Evolutionary conservation across 2,113 vertebrate genomes (phyloP), one percentile per base, ranked within the genome.

Genomic region (Ameiurus melas): DNA sequence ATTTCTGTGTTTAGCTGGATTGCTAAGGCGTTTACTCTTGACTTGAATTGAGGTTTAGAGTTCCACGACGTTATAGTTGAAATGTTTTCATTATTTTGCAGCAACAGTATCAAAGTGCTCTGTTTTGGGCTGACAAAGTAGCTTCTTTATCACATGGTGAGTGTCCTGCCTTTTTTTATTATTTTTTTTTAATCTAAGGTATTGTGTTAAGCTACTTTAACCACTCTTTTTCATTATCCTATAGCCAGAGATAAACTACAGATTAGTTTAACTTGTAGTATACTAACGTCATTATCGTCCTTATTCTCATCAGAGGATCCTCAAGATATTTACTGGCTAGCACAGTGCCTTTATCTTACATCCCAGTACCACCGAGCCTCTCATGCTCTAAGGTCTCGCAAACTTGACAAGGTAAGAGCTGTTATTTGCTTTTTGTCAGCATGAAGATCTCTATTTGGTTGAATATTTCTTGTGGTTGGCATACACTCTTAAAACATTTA

Each of bases 101-200:
- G 98, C 98, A 99, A 92, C 98, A 99, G 89, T 99, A 99, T 96
- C 98, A 99, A 92, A 99, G 98, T 95, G 98, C 98, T 92, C 94
- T 99, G 16, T 99, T 99, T 94, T 99, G 98, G 98, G 98, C 98
- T 88, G 98, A 99, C 93, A 99, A 99, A 95, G 97, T 99, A 92
- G 97, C 98, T 80, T 99, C 98, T 0, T 94, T 99, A 4, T 99
- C 98, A 90, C 98, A 96, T 89, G 98, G 98, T 99, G 93, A 97
- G 98, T 94, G 51, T 55, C 78, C 60, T 3, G 51, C 33, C 30
- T 2, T 82, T 55, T 57, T 12, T 30, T 30, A 27, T 51, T 80
- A 0, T 47, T 17, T 1, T 43, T 43, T 43, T 43, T 43, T n/a
- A 36, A 36, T 36, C 36, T 47, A 47, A 6, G 43, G 64, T 22